These are phyloP conservation scores for Catalaphyllia jardinei DNA, from an alignment of 64 coral and sea anemone genomes.

Conservation along the genomic window DNA sequence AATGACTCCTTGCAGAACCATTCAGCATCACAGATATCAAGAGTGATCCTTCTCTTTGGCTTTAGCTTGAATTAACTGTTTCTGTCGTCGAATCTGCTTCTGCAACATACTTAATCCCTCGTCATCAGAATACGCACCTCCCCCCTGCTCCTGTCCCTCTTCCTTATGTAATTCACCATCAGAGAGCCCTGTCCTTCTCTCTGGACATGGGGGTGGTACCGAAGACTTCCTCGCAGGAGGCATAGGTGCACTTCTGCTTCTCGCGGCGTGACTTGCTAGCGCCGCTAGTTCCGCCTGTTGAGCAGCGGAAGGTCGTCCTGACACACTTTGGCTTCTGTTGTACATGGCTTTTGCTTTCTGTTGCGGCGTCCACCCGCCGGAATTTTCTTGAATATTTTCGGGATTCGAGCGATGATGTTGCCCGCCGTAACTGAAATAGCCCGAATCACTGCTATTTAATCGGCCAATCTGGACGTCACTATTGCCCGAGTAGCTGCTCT, in stretches of 20 bases:
- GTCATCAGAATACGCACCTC: constrained; percentile 6
- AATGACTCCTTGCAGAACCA: no score
- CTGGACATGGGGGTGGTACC: constrained; percentile 54
- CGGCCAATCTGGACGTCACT: constrained; percentile 47
- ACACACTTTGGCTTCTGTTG: constrained; percentile 84
- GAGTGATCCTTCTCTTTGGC: constrained; percentile 51
- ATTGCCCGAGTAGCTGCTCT: constrained; percentile 77
- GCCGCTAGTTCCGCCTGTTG: constrained; percentile 84
- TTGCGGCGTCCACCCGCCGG: constrained; percentile 55
- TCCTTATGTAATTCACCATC: background rate
- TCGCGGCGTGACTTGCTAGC: constrained; percentile 86
- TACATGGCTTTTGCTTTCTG: constrained; percentile 65
- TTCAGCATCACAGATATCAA: background rate
- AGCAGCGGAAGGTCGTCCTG: constrained; percentile 75
- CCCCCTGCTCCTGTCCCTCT: background rate
- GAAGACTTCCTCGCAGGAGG: constrained; percentile 87
- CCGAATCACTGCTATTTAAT: constrained; percentile 78
- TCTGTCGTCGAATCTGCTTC: constrained; percentile 81
- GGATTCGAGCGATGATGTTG: constrained; percentile 68
- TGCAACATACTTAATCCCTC: constrained; percentile 59
- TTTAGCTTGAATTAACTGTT: constrained; percentile 74
- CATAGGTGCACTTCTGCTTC: constrained; percentile 93
- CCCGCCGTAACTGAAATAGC: constrained; percentile 80
- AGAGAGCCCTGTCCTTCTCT: constrained; percentile 20
- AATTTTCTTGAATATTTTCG: constrained; percentile 70